Conservation (phyloP, 2,888 invertebrate genomes). For the Beris morrisii region DNA sequence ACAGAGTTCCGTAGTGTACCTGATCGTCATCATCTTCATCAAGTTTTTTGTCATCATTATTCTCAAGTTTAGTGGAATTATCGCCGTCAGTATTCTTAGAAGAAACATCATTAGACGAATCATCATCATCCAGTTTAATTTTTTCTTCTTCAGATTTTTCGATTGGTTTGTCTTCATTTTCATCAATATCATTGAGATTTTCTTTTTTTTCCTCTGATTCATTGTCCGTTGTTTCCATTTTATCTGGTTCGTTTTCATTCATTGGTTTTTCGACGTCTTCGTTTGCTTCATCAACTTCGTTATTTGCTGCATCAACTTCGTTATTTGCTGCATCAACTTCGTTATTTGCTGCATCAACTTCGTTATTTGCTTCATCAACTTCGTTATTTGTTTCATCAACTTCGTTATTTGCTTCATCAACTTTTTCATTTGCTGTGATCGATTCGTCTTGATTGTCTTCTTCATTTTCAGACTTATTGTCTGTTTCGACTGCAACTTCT, state of each 20-base stretch:
- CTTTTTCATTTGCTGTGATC: constrained; percentile 37
- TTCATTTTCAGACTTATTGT: constrained; percentile 37
- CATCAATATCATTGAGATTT: constrained; percentile 3
- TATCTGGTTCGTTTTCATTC: constrained; percentile 17
- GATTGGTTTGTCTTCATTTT: constrained; percentile 34
- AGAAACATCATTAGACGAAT: constrained; percentile 23
- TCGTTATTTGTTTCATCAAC: background rate
- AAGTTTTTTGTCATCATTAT: constrained; percentile 40
- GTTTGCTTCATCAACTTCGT: constrained; percentile 12
- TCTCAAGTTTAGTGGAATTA: constrained; percentile 35
- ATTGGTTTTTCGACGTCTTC: constrained; percentile 12
- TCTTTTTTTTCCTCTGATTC: constrained; percentile 36
- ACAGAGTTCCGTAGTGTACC: constrained; percentile 56
- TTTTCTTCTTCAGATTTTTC: constrained; percentile 14
- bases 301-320: constrained; percentile 41
- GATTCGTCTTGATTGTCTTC: constrained; percentile 39
- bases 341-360: background rate
- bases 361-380: background rate
- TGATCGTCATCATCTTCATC: constrained; percentile 52
- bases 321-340: constrained; percentile 33
- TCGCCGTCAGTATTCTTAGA: constrained; percentile 22
- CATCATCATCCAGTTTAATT: constrained; percentile 29
- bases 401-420: constrained; percentile 41
- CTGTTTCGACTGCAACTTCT: constrained; percentile 6
- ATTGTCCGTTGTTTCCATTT: constrained; percentile 31